Evolutionary conservation across 2,888 invertebrate species (phyloP).

Genomic region (Diadegma fenestrale): DNA sequence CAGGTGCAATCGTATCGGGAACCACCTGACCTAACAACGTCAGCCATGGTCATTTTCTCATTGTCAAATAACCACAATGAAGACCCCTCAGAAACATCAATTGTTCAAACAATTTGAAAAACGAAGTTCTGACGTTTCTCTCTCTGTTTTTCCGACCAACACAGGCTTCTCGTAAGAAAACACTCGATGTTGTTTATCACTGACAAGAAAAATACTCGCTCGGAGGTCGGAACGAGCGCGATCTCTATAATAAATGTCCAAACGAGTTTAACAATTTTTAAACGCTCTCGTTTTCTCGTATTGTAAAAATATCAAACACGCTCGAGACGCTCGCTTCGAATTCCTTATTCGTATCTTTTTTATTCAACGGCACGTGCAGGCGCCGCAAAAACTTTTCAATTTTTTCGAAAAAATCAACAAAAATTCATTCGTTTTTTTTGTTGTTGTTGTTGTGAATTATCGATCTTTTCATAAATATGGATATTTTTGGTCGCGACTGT

Average conservation of each 20-base stretch:
- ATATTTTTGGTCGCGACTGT: background rate
- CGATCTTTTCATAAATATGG: background rate
- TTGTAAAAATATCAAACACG: background rate
- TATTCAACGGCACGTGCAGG: background rate
- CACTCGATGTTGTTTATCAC: background rate
- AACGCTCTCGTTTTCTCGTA: background rate
- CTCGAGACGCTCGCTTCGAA: background rate
- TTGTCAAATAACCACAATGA: conserved; percentile 37
- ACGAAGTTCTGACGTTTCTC: background rate
- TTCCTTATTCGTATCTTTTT: background rate
- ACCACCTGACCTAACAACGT: conserved; percentile 54
- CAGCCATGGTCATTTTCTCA: conserved; percentile 26
- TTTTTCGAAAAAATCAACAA: background rate
- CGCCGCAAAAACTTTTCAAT: background rate
- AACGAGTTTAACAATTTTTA: background rate
- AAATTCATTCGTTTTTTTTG: background rate
- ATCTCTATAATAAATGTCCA: background rate
- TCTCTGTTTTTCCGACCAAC: background rate
- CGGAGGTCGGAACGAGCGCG: background rate
- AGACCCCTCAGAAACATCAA: conserved; percentile 37
- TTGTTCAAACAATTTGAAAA: conserved; percentile 51
- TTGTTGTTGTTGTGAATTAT: too few species aligned
- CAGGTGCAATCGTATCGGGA: conserved; percentile 11
- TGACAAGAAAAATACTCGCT: conserved; percentile 5
- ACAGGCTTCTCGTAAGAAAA: background rate